A percentile compares a stretch with the other conserved stretches of the same genome.
phyloP scores from a whole-genome alignment of 2,113 vertebrate genomes.

The Sminthopsis crassicaudata region DNA sequence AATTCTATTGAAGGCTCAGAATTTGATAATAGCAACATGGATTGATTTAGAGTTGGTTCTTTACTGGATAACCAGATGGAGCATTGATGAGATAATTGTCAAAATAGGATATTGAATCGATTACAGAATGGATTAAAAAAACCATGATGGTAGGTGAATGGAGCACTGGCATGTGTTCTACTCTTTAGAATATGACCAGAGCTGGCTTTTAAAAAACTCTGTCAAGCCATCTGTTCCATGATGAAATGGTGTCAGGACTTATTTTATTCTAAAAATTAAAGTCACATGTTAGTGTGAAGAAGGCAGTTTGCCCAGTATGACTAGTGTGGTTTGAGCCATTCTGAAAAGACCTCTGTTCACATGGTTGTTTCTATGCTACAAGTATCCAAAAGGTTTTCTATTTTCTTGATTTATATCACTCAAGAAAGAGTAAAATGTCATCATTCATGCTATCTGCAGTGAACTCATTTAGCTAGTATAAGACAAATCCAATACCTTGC shows the following conservation, averaged over 20 bases:
- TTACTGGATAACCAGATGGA: background rate
- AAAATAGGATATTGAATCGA: background rate
- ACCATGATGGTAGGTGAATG: background rate
- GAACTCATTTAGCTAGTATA: conserved; percentile 3
- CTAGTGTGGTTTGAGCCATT: background rate
- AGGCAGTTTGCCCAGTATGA: background rate
- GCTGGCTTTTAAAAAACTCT: background rate
- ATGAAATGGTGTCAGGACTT: background rate
- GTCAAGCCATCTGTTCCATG: background rate
- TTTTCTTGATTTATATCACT: conserved; percentile 22
- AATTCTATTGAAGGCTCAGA: background rate
- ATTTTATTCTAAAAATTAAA: background rate
- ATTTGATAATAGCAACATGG: background rate
- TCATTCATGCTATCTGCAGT: conserved; percentile 13
- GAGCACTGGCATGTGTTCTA: background rate
- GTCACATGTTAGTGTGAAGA: background rate
- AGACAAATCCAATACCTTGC: conserved; percentile 8
- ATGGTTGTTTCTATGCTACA: background rate
- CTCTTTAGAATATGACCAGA: background rate
- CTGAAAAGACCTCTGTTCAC: conserved; percentile 9
- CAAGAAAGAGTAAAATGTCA: background rate
- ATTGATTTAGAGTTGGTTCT: background rate
- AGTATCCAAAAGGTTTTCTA: background rate
- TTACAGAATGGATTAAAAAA: background rate
- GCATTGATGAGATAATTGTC: background rate